Conservation (phyloP, 2,113 vertebrate species). For the Ondatra zibethicus region DNA sequence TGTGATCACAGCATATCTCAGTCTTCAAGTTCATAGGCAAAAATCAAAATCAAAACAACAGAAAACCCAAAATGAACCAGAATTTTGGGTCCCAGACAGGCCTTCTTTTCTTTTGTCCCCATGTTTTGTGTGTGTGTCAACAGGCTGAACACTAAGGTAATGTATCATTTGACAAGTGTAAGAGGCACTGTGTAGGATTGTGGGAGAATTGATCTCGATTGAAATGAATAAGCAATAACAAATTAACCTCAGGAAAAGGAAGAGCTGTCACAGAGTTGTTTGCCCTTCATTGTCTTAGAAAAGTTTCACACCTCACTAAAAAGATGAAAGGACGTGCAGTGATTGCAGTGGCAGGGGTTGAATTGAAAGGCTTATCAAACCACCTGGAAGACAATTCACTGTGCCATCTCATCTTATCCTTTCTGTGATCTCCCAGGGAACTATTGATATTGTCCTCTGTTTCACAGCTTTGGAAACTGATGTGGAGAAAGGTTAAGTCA, state of each 20-base stretch:
- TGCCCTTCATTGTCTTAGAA: not conserved
- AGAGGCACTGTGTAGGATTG: not conserved
- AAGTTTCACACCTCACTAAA: not conserved
- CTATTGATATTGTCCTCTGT: not conserved
- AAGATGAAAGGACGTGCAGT: not conserved
- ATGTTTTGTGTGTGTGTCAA: not conserved
- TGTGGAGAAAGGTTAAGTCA: not conserved
- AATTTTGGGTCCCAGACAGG: not conserved
- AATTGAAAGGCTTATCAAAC: not conserved
- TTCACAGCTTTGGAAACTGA: not conserved
- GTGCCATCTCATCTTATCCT: not conserved
- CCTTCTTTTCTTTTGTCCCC: not conserved
- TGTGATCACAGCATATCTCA: not conserved
- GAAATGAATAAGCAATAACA: constrained; percentile 35
- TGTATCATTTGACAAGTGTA: not conserved
- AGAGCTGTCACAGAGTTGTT: not conserved
- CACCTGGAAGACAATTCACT: not conserved
- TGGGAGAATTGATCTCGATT: constrained; percentile 38
- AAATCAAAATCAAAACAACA: not conserved
- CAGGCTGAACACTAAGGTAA: not conserved
- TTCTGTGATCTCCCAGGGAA: not conserved
- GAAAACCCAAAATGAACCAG: not conserved
- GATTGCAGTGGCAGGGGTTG: not conserved
- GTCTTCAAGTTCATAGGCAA: constrained; percentile 12
- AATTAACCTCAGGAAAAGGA: not conserved